A percentile compares a stretch with the other conserved stretches of the same genome.
These are phyloP conservation scores for Hydropsyche tenuis DNA, from an alignment of 1,140 invertebrate genomes.

Conservation along the genomic window DNA sequence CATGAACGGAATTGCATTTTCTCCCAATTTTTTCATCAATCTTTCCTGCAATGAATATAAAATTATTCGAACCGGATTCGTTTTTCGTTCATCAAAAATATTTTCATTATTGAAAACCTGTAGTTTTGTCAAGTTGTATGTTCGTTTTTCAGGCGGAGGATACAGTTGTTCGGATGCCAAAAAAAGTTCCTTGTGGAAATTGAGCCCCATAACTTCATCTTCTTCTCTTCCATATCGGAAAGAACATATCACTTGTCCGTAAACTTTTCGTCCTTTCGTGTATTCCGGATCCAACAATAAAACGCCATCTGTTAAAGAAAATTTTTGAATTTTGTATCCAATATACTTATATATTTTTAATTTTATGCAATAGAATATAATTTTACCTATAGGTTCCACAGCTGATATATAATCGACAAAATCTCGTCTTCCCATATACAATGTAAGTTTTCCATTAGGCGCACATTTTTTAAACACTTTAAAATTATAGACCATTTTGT, in stretches of 20 bases:
- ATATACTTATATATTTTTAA: too few species aligned
- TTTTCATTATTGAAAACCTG: constrained; percentile 56
- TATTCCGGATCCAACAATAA: constrained; percentile 92
- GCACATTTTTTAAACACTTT: constrained; percentile 96
- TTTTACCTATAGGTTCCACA: constrained; percentile 90
- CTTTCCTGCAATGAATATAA: constrained; percentile 71
- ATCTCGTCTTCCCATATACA: constrained; percentile 95
- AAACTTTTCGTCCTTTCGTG: constrained; percentile 84
- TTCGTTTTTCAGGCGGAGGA: constrained; percentile 71
- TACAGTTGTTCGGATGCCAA: constrained; percentile 87
- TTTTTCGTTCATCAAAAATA: constrained; percentile 1
- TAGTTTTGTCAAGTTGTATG: constrained; percentile 68
- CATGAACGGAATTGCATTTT: constrained; percentile 90
- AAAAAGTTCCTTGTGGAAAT: constrained; percentile 97
- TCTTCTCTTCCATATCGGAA: constrained; percentile 98
- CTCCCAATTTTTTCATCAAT: constrained; percentile 89
- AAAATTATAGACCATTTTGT: constrained; percentile 85
- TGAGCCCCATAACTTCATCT: constrained; percentile 96
- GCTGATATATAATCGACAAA: constrained; percentile 94
- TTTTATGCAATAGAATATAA: too few species aligned
- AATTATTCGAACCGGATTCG: not conserved
- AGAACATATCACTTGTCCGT: constrained; percentile 92
- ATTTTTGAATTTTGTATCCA: too few species aligned
- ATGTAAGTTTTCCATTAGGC: constrained; percentile 91
- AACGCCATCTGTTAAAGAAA: constrained; percentile 87